Base-by-base conservation (phyloP, 1,140 invertebrate species). In the Aphelenchoides avenae region DNA sequence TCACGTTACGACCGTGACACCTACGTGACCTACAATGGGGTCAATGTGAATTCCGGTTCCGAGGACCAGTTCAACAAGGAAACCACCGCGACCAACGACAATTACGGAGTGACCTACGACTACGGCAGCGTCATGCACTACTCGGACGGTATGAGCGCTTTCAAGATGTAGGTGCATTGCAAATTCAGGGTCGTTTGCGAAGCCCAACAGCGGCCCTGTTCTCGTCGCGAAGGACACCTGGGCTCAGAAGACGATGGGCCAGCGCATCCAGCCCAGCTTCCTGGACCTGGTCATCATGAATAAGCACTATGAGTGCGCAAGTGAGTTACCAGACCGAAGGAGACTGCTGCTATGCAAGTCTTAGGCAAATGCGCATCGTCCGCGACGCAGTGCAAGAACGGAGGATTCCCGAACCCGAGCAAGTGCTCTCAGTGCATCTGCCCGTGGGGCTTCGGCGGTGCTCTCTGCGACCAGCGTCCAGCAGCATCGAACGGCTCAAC, bases 201-300 rank as follows among this genome's bases (percentile, higher is more conserved):
- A 4, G 18, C 30, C 20, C 20, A 22, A 44, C 9, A 48, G 22
- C 13, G 15, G 1, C 27, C 26, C 56, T 59, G 57, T 61, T 11
- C 34, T 58, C 26, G 26, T 36, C 20, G 57, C 56, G 26, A 61
- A 36, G 31, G 56, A 58, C 11, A 29, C 56, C 1, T 29, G 51
- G 11, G 47, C 57, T 47, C 56, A 58, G 26, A 58, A 58, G 20
- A 58, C 56, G 15, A 58, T 58, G 57, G 56, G 56, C 5, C 56
- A 58, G 37, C 24, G 56, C 0, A 58, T 61, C 6, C 20, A 26
- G 2, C 56, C 57, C 2, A 33, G 26, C n/a, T 58, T 58, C 33
- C 48, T 29, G 15, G 56, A 58, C 20, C 40, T 58, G 20, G 24
- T 57, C 7, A 13, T 59, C 15, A 57, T 57, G 55, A 57, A 57